These are phyloP conservation scores for Maconellicoccus hirsutus DNA, from an alignment of 1,140 invertebrate species.

Conservation along the genomic window DNA sequence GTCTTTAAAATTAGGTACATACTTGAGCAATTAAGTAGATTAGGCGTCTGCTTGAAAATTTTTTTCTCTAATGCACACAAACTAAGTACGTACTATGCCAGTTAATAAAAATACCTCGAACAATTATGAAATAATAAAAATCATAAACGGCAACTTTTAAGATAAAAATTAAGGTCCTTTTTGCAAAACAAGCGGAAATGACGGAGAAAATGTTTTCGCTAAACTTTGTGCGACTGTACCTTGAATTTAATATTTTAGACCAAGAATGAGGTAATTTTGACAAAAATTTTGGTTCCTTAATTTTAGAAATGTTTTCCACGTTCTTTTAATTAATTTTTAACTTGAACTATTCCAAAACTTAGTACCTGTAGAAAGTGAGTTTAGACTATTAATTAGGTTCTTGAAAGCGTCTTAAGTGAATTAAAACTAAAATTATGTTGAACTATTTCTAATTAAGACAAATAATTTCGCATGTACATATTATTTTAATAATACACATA, in stretches of 20 bases:
- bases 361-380: not conserved
- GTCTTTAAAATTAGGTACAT: too few species aligned
- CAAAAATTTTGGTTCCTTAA: not conserved
- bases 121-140: too few species aligned
- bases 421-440: not conserved
- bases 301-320: not conserved
- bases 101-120: too few species aligned
- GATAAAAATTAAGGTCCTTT: too few species aligned
- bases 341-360: not conserved
- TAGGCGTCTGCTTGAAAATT: too few species aligned
- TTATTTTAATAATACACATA: too few species aligned
- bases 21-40: too few species aligned
- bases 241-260: not conserved
- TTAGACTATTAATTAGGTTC: not conserved
- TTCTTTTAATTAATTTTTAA: constrained; percentile 1
- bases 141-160: too few species aligned
- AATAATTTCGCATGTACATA: not conserved
- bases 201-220: not conserved
- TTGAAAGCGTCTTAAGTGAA: constrained; percentile 4
- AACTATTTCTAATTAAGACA: not conserved
- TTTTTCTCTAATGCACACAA: too few species aligned
- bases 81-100: too few species aligned
- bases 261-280: not conserved
- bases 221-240: not conserved
- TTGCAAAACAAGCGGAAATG: not conserved